These are phyloP conservation scores for Muntiacus muntjak DNA, from an alignment of 2,113 vertebrate genomes.

Conservation along the genomic window DNA sequence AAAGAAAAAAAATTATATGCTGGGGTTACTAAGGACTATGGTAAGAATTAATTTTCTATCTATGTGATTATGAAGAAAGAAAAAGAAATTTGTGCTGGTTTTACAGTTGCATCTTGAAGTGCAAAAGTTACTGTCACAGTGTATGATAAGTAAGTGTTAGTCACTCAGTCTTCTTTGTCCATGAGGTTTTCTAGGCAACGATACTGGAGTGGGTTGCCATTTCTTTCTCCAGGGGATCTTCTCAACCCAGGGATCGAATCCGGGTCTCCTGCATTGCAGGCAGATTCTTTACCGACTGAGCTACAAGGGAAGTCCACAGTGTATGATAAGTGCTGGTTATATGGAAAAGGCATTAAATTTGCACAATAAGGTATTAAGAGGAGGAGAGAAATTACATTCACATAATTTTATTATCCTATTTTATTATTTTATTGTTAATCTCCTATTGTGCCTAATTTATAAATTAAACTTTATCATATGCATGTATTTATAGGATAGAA, in stretches of 20 bases:
- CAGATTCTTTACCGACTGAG: neutral
- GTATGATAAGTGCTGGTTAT: neutral
- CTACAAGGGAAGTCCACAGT: neutral
- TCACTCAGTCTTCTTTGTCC: neutral
- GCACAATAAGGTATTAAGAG: neutral
- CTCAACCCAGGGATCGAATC: neutral
- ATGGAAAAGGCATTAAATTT: neutral
- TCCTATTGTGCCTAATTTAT: neutral
- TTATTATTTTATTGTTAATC: neutral
- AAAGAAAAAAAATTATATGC: neutral
- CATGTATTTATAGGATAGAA: neutral
- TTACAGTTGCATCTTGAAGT: neutral
- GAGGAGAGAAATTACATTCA: neutral
- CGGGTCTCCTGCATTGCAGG: neutral
- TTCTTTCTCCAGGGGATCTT: neutral
- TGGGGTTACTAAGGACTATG: neutral
- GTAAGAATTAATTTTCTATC: neutral
- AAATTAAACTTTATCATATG: neutral
- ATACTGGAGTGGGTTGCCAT: neutral
- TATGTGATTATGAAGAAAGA: neutral
- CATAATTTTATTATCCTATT: neutral
- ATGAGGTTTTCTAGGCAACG: neutral
- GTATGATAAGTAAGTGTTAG: neutral
- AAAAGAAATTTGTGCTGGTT: neutral
- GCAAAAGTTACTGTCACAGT: neutral